Conservation (phyloP, 1,140 invertebrate genomes). For the Euwallacea similis region DNA sequence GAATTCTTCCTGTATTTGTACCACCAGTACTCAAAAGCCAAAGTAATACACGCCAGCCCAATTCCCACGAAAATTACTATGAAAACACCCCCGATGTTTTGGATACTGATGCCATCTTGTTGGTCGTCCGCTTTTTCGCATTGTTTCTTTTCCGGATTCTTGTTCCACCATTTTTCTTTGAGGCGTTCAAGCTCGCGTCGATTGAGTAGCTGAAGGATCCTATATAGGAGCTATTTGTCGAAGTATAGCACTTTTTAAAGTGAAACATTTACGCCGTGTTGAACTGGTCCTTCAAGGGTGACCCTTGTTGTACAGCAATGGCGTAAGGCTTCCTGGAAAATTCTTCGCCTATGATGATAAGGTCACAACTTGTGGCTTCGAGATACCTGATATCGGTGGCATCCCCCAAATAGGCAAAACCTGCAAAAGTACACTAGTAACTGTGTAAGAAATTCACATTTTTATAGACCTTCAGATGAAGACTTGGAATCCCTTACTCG, state of each 20-base stretch:
- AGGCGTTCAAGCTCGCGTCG: conserved; percentile 88
- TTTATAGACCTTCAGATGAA: conserved; percentile 65
- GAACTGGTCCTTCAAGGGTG: conserved; percentile 87
- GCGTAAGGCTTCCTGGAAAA: conserved; percentile 97
- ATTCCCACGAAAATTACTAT: conserved; percentile 95
- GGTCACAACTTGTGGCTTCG: conserved; percentile 84
- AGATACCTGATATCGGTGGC: conserved; percentile 90
- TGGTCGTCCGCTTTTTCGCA: conserved; percentile 91
- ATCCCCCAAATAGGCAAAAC: conserved; percentile 91
- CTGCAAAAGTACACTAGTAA: conserved; percentile 12
- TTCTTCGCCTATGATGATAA: conserved; percentile 90
- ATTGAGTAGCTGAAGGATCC: conserved; percentile 90
- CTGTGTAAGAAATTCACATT: not conserved
- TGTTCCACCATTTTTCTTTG: conserved; percentile 95
- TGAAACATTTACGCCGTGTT: conserved; percentile 77
- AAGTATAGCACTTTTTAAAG: not conserved
- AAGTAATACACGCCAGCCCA: conserved; percentile 83
- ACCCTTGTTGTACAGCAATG: conserved; percentile 94
- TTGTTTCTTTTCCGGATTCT: conserved; percentile 73
- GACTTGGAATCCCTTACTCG: conserved; percentile 75
- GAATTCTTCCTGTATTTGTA: conserved; percentile 70
- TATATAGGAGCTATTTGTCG: conserved; percentile 50
- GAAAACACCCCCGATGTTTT: conserved; percentile 97
- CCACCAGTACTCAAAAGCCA: conserved; percentile 96
- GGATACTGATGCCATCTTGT: conserved; percentile 94